A percentile compares a stretch with the other conserved stretches of the same genome.
Conservation (phyloP, 2,113 vertebrate species). For the Madoqua kirkii region DNA sequence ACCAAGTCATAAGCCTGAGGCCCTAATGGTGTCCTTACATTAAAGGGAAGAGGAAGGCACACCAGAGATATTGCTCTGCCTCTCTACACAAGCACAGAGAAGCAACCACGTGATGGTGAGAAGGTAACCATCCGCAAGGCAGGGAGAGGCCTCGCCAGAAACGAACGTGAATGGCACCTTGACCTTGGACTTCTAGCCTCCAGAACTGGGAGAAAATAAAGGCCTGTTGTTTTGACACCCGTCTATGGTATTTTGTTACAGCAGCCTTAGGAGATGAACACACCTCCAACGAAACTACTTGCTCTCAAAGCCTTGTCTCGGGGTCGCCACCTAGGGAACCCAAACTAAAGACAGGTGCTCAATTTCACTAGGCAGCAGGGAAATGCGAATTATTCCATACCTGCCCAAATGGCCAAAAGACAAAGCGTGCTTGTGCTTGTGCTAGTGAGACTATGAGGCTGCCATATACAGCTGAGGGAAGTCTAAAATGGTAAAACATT, state of each 20-base stretch:
- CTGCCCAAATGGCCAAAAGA: neutral
- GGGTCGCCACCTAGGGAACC: neutral
- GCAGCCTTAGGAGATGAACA: neutral
- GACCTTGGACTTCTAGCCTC: neutral
- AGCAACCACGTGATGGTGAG: neutral
- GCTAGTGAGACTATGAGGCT: neutral
- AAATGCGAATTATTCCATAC: neutral
- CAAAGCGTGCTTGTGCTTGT: neutral
- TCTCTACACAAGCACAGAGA: accelerated
- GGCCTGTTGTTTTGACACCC: neutral
- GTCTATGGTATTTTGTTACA: neutral
- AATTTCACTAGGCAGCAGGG: neutral
- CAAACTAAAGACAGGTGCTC: neutral
- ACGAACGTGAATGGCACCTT: neutral
- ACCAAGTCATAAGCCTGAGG: neutral
- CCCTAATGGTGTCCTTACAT: neutral
- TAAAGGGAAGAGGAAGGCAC: neutral
- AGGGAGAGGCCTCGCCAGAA: neutral
- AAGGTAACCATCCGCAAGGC: neutral
- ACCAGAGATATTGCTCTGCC: neutral
- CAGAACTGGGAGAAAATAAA: neutral
- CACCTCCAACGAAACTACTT: neutral
- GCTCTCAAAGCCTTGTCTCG: neutral
- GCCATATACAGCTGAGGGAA: too few relatives aligned
- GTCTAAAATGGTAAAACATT: neutral